phyloP scores from a whole-genome alignment of 2,113 vertebrate genomes.

The Phaetusa simplex region DNA sequence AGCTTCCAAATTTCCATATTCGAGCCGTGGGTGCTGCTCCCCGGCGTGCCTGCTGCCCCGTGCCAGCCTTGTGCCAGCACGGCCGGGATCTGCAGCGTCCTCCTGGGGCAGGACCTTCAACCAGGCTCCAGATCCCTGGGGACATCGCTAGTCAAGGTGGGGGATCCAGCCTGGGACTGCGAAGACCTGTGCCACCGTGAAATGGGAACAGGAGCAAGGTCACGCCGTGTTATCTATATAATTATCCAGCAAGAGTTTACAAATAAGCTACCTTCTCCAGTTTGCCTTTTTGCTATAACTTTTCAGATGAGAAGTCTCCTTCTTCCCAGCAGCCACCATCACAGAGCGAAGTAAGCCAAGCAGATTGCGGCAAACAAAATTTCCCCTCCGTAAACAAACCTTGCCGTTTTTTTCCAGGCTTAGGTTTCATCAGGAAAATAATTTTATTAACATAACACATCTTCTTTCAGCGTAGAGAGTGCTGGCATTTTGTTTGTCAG shows the following conservation, averaged over 20 bases:
- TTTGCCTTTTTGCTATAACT: not conserved
- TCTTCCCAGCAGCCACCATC: not conserved
- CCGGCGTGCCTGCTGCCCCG: not conserved
- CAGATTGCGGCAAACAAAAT: not conserved
- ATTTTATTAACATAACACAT: not conserved
- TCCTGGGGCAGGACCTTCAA: not conserved
- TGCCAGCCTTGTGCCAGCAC: conserved; percentile 19
- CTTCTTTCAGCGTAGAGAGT: not conserved
- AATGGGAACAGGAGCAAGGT: not conserved
- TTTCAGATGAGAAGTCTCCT: not conserved
- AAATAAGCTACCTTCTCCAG: not conserved
- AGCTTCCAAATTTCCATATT: conserved; percentile 71
- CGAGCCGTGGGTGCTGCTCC: conserved; percentile 58
- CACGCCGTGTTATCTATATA: rapidly evolving
- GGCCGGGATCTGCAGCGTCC: conserved; percentile 20
- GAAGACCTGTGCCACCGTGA: not conserved
- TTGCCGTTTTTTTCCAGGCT: not conserved
- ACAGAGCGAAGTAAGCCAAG: not conserved
- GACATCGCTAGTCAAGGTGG: not conserved
- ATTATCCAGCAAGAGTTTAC: not conserved
- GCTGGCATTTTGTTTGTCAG: not conserved
- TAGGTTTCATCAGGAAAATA: not conserved
- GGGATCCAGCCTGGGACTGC: not conserved
- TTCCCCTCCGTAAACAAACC: not conserved
- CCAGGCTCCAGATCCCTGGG: not conserved